phyloP scores from a whole-genome alignment of 2,888 invertebrate genomes.

The Eristalis arbustorum region DNA sequence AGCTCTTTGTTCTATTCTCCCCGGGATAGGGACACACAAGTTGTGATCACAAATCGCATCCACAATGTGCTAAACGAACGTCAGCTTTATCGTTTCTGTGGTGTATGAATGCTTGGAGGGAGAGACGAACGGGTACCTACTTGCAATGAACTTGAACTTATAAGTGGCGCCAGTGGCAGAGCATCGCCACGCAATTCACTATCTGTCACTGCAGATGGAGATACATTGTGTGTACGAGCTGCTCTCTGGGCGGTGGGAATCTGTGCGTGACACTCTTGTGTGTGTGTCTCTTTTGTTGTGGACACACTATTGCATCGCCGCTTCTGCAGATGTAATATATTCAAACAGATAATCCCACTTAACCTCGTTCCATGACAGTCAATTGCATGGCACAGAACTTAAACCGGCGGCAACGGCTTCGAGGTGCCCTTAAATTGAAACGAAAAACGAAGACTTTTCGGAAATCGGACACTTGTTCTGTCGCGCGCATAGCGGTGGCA shows the following conservation, averaged over 20 bases:
- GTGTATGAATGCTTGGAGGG: not conserved
- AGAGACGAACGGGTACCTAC: not conserved
- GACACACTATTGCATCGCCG: conserved; percentile 12
- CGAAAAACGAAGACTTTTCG: not conserved
- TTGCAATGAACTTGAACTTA: conserved; percentile 47
- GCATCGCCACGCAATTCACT: not conserved
- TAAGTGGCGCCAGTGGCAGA: conserved; percentile 27
- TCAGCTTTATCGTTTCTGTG: not conserved
- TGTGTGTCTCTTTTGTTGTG: conserved; percentile 9
- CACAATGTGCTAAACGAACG: not conserved
- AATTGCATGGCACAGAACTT: not conserved
- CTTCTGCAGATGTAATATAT: conserved; percentile 51
- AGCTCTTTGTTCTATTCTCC: not conserved
- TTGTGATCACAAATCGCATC: not conserved
- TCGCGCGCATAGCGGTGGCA: not conserved
- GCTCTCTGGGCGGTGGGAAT: not conserved
- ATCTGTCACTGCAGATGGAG: not conserved
- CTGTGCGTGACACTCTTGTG: conserved; percentile 14
- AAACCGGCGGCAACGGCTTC: not conserved
- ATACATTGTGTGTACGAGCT: not conserved
- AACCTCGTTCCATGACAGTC: conserved; percentile 35
- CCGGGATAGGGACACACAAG: not conserved
- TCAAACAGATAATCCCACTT: conserved; percentile 51
- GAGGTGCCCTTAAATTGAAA: conserved; percentile 9
- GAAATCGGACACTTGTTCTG: conserved; percentile 15